Conservation (phyloP, 2,113 vertebrate genomes). For the sheep (Ovis aries) region DNA sequence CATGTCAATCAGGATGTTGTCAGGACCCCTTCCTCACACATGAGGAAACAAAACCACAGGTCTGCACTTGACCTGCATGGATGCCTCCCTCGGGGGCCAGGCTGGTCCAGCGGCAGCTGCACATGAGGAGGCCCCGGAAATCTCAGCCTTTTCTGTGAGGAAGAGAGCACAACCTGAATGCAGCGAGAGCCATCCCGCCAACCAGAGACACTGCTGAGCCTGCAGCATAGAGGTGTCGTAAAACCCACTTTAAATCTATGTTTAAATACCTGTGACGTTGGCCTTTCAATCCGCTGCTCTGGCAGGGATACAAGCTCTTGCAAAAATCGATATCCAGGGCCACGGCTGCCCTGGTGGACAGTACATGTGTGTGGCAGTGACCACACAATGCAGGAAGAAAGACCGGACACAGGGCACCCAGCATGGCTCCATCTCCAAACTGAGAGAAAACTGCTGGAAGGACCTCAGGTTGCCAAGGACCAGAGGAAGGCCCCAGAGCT, state of each 20-base stretch:
- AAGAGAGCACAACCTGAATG: not conserved
- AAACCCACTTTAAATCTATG: not conserved
- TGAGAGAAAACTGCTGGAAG: not conserved
- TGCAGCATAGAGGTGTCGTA: accelerated
- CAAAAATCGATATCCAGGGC: not conserved
- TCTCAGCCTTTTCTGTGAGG: not conserved
- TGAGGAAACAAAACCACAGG: not conserved
- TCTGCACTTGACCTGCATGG: not conserved
- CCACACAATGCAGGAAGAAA: accelerated
- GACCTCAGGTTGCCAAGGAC: not conserved
- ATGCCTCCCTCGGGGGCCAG: not conserved
- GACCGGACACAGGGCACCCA: not conserved
- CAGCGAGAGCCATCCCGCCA: not conserved
- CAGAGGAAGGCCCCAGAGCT: not conserved
- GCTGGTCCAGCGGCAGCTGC: not conserved
- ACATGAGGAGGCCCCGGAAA: not conserved
- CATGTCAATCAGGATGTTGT: not conserved
- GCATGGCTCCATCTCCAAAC: accelerated
- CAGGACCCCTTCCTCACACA: not conserved
- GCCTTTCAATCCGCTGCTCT: not conserved
- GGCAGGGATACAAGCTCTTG: not conserved
- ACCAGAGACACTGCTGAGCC: not conserved
- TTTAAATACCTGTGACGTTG: not conserved
- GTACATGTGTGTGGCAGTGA: accelerated
- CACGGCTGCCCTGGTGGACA: not conserved